phyloP scores from a whole-genome alignment of 1,140 invertebrate genomes.

The Coenobita brevimanus region DNA sequence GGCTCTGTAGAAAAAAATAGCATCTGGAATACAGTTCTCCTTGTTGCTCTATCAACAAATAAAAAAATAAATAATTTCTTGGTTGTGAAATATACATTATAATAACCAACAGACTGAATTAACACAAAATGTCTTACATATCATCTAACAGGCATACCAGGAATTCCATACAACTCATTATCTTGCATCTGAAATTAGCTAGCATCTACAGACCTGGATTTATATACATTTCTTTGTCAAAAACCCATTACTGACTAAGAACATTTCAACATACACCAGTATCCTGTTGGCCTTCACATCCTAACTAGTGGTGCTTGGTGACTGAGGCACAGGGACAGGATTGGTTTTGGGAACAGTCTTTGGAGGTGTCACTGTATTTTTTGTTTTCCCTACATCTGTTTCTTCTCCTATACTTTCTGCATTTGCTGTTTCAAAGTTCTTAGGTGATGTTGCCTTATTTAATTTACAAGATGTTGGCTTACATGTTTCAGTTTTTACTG shows the following conservation, averaged over 20 bases:
- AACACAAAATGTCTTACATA: not conserved
- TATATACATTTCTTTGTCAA: conserved; percentile 6
- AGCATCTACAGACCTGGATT: not conserved
- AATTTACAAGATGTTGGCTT: not conserved
- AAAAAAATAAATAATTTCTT: conserved; percentile 38
- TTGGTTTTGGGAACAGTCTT: conserved; percentile 35
- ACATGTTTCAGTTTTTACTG: conserved; percentile 7
- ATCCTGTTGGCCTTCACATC: no score
- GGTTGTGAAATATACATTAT: conserved; percentile 14
- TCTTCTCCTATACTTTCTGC: conserved; percentile 13
- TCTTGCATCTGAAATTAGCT: not conserved
- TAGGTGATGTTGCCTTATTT: not conserved
- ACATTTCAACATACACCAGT: no score
- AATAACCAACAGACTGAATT: conserved; percentile 19
- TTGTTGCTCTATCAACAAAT: conserved; percentile 7
- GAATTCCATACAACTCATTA: conserved; percentile 6
- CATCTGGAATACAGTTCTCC: no score
- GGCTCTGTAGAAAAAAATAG: no score
- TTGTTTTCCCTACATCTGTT: not conserved
- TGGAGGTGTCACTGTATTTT: not conserved
- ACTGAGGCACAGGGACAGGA: conserved; percentile 55
- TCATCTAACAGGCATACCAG: conserved; percentile 31
- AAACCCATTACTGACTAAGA: conserved; percentile 12
- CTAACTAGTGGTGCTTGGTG: conserved; percentile 47
- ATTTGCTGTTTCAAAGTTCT: not conserved